phyloP scores from a whole-genome alignment of 2,888 invertebrate species.

The Pediacus dermestoides region DNA sequence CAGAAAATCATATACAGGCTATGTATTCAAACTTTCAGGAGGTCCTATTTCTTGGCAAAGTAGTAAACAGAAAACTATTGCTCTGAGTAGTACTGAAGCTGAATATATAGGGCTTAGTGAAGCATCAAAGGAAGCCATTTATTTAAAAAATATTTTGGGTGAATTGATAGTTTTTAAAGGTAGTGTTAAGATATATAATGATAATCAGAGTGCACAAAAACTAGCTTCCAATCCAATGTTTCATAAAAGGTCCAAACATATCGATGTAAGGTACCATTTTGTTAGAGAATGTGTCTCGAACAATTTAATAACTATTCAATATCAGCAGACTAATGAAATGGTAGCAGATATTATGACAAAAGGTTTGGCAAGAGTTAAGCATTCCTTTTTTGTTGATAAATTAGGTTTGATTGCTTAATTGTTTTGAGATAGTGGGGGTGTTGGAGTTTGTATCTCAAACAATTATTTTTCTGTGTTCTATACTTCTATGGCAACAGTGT shows the following conservation, averaged over 20 bases:
- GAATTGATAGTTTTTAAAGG: conserved; percentile 11
- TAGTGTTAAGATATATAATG: conserved; percentile 16
- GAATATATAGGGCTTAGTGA: conserved; percentile 19
- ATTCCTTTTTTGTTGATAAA: too few species aligned
- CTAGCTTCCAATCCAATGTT: conserved; percentile 26
- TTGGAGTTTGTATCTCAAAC: too few species aligned
- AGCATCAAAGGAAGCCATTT: conserved; percentile 16
- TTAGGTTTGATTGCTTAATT: too few species aligned
- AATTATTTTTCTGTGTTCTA: too few species aligned
- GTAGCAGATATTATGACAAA: too few species aligned
- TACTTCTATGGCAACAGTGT: too few species aligned
- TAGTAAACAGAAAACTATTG: conserved; percentile 20
- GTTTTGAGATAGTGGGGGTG: too few species aligned
- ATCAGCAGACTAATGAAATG: too few species aligned
- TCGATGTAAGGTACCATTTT: conserved; percentile 20
- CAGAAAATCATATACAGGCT: conserved; percentile 21
- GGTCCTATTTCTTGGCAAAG: conserved; percentile 17
- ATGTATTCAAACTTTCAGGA: conserved; percentile 14
- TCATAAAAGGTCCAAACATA: conserved; percentile 25
- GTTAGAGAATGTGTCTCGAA: too few species aligned
- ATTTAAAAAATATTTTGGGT: conserved; percentile 10
- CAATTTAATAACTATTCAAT: too few species aligned
- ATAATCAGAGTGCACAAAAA: conserved; percentile 25
- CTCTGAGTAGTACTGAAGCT: conserved; percentile 18
- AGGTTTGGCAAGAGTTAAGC: too few species aligned